Conservation (phyloP, 2,797 vertebrate genomes). For the Bothrops alternatus region DNA sequence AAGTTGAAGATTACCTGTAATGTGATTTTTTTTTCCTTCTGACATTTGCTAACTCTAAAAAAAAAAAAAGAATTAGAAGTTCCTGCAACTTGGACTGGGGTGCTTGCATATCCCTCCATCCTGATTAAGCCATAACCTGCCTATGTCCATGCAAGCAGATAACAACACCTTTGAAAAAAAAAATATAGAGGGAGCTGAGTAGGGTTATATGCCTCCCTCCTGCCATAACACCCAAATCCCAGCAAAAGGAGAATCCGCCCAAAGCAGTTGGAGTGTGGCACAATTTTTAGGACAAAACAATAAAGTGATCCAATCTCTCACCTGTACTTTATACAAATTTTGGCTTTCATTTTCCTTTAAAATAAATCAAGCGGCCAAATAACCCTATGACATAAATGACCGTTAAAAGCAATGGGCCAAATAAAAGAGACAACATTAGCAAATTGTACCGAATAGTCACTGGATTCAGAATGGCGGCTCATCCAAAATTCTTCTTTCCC, state of each 20-base stretch:
- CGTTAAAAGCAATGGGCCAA: not conserved
- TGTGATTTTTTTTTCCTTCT: not conserved
- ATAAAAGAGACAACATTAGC: not conserved
- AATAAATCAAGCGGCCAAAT: not conserved
- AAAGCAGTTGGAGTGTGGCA: not conserved
- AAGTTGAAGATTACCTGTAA: not conserved
- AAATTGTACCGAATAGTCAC: conserved; percentile 74
- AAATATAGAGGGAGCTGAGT: not conserved
- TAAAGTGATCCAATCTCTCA: not conserved
- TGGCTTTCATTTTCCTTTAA: not conserved
- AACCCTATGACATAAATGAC: not conserved
- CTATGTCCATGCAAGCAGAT: not conserved
- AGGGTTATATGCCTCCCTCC: not conserved
- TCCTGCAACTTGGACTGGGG: not conserved
- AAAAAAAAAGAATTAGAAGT: not conserved
- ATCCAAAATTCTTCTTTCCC: conserved; percentile 80
- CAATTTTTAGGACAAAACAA: not conserved
- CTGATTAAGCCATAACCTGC: not conserved
- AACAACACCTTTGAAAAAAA: not conserved
- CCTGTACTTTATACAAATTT: not conserved
- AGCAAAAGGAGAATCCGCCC: not conserved
- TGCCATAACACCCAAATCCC: not conserved
- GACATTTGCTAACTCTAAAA: not conserved
- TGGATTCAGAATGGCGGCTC: conserved; percentile 72
- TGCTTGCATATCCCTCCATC: not conserved